Evolutionary conservation across 2,797 vertebrate species (phyloP), one percentile per base, ranked within the genome.

Genomic region (Mastacembelus armatus): DNA sequence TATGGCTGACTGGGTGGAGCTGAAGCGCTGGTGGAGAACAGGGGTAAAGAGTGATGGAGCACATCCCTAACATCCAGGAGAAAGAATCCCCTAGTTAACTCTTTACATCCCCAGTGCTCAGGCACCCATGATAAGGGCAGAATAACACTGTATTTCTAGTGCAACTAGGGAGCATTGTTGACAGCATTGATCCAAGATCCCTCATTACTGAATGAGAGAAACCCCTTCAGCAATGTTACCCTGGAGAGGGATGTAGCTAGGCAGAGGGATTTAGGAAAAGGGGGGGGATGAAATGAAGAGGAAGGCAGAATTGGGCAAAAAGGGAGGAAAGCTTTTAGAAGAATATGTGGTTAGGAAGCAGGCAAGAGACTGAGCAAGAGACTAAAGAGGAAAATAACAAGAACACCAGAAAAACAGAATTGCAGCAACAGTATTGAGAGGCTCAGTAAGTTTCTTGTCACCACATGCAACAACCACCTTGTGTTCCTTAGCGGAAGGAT

Each of bases 131-230:
- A 55, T 66, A 2, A 71, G 83, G 79, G 58, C 44, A 71, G 78
- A 83, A 71, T 71, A 68, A 80, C 50, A 65, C 77, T 56, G 65
- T 59, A 70, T 66, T n/a, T 59, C 60, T 49, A 60, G 58, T 70
- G 66, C 50, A 74, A 74, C 70, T 54, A 66, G 71, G 66, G 68
- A 85, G 76, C 58, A 52, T 83, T 87, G 89, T 90, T 90, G 89
- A 90, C 87, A 77, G 81, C 85, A 85, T 68, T 89, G 87, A 89
- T 91, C 88, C 74, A 48, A 80, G 84, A 89, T 90, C 79, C 84
- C 81, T 90, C 85, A 89, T 91, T 91, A 91, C 77, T 61, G 84
- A 82, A 83, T 56, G 43, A 82, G 83, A 90, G 85, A 89, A 86
- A 63, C 72, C 88, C 88, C 86, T 85, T 80, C 80, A 87, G 86